Conservation (phyloP, 2,888 invertebrate species). For the Ctena decussata region DNA sequence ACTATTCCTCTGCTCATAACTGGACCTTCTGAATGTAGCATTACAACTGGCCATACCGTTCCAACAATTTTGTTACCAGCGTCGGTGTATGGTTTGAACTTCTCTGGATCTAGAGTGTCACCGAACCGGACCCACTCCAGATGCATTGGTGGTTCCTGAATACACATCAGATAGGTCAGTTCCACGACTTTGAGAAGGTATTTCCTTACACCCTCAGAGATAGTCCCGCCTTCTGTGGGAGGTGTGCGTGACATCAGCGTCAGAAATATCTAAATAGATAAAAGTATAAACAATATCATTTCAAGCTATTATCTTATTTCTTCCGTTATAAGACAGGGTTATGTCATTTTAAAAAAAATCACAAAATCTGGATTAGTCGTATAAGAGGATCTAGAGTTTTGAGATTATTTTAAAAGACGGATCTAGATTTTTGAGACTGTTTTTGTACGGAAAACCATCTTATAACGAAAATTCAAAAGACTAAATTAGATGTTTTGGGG, state of each 20-base stretch:
- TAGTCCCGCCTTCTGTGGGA: conserved; percentile 32
- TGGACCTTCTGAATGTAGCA: conserved; percentile 46
- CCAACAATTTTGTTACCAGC: conserved; percentile 49
- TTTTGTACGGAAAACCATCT: too few species aligned
- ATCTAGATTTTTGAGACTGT: too few species aligned
- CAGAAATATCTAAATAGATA: conserved; percentile 48
- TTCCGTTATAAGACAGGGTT: too few species aligned
- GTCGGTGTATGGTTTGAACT: conserved; percentile 49
- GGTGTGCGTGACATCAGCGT: conserved; percentile 55
- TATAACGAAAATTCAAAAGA: too few species aligned
- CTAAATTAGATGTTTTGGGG: too few species aligned
- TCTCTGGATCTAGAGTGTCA: conserved; percentile 42
- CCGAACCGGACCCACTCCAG: conserved; percentile 59
- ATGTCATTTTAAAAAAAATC: too few species aligned
- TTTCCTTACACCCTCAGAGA: conserved; percentile 51
- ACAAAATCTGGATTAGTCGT: too few species aligned
- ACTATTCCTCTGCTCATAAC: conserved; percentile 60
- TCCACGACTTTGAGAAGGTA: conserved; percentile 50
- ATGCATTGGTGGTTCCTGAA: conserved; percentile 62
- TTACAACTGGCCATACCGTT: conserved; percentile 59
- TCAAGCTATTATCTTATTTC: too few species aligned
- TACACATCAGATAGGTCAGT: conserved; percentile 55
- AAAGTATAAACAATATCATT: background rate
- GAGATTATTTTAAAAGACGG: too few species aligned
- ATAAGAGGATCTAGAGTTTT: too few species aligned